phyloP scores from a whole-genome alignment of 1,140 invertebrate species.

The Hyphantria cunea region DNA sequence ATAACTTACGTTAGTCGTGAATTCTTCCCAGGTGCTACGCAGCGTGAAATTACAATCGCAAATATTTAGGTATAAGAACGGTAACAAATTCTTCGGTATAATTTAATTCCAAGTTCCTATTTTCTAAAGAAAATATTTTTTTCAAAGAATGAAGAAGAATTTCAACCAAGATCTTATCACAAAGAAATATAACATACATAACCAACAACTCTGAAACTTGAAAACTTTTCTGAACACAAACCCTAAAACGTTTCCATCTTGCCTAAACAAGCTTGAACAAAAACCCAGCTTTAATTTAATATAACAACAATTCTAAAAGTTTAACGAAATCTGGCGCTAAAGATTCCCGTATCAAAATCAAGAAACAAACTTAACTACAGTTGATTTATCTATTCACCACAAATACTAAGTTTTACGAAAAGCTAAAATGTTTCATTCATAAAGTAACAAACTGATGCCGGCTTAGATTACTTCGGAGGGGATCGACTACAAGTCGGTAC shows the following conservation, averaged over 20 bases:
- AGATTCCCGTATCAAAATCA: conserved; percentile 23
- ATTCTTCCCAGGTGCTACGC: conserved; percentile 74
- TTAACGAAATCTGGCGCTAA: conserved; percentile 23
- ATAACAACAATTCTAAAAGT: conserved; percentile 15
- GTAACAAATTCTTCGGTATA: background rate
- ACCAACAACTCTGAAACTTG: too few relatives aligned
- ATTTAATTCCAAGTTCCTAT: too few relatives aligned
- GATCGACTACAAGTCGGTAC: conserved; percentile 14
- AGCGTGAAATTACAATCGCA: conserved; percentile 51
- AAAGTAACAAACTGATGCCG: conserved; percentile 25
- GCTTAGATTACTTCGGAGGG: conserved; percentile 23
- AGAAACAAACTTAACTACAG: conserved; percentile 4
- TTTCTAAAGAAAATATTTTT: background rate
- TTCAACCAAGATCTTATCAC: background rate
- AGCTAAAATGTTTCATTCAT: conserved; percentile 31
- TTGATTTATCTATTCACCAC: conserved; percentile 19
- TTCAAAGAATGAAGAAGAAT: background rate
- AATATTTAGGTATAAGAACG: conserved; percentile 8
- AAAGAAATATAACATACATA: too few relatives aligned
- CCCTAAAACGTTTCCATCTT: conserved; percentile 5
- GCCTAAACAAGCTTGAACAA: conserved; percentile 14
- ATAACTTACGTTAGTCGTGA: conserved; percentile 72
- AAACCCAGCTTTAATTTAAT: conserved; percentile 17
- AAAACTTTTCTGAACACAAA: background rate
- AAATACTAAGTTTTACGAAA: conserved; percentile 26